Evolutionary conservation across 2,797 vertebrate species (phyloP).

Genomic region (Lutra lutra): DNA sequence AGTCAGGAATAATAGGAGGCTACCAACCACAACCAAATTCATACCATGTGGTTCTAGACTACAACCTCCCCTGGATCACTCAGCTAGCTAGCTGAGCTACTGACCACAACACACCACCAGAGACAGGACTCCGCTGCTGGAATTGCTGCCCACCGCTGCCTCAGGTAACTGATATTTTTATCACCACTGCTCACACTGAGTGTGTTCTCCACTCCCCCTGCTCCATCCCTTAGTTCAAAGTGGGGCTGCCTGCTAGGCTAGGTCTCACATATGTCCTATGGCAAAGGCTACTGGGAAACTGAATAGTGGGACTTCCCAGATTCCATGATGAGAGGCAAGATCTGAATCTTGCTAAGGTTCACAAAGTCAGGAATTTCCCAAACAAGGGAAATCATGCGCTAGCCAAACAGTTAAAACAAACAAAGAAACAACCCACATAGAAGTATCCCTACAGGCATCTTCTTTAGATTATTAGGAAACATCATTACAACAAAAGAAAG

Average conservation of each 20-base stretch:
- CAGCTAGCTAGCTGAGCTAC: not conserved
- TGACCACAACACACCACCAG: not conserved
- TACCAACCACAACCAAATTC: not conserved
- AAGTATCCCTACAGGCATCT: not conserved
- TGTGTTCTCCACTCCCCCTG: not conserved
- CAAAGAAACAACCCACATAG: not conserved
- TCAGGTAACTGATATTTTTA: not conserved
- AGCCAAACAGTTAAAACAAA: not conserved
- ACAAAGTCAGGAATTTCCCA: constrained; percentile 18
- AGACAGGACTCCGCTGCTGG: not conserved
- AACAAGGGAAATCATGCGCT: not conserved
- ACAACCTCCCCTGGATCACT: not conserved
- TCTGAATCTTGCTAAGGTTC: constrained; percentile 21
- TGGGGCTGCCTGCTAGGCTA: not conserved
- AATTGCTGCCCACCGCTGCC: no score
- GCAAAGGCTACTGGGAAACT: not conserved
- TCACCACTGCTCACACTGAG: not conserved
- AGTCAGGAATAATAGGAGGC: not conserved
- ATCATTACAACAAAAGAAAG: constrained; percentile 21
- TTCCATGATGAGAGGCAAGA: not conserved
- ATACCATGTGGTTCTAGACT: not conserved
- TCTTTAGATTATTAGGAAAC: not conserved
- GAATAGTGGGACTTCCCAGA: not conserved
- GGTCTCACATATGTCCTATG: not conserved
- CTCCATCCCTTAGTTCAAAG: not conserved